phyloP scores from a whole-genome alignment of 2,113 vertebrate species.

The Euleptes europaea region DNA sequence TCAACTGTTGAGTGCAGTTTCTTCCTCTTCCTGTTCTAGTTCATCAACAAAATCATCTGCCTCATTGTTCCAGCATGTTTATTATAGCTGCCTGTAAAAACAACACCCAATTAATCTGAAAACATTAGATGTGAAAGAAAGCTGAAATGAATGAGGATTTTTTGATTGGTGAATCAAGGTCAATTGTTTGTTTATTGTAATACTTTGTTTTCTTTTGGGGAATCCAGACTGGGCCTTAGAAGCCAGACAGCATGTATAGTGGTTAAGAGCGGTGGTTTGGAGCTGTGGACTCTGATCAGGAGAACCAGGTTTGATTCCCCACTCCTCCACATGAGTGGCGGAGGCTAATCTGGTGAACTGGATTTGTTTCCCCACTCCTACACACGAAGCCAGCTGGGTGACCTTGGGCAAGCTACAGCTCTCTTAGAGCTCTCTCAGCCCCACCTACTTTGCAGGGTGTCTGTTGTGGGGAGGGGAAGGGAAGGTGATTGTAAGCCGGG shows the following conservation, averaged over 20 bases:
- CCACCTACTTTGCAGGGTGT: too few relatives aligned
- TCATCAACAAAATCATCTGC: neutral
- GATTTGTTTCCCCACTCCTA: too few relatives aligned
- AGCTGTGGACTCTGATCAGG: too few relatives aligned
- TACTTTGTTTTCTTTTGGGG: neutral
- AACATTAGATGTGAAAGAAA: neutral
- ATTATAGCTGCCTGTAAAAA: neutral
- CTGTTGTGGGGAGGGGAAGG: too few relatives aligned
- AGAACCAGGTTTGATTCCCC: too few relatives aligned
- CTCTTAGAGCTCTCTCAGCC: too few relatives aligned
- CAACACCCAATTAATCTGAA: neutral
- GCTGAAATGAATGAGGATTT: neutral
- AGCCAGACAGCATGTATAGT: neutral
- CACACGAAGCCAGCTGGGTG: too few relatives aligned
- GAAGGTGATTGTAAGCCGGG: too few relatives aligned
- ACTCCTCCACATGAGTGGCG: too few relatives aligned
- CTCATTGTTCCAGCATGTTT: neutral
- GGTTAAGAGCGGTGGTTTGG: too few relatives aligned
- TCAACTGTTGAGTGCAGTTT: neutral
- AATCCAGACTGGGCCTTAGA: neutral
- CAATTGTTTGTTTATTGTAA: neutral
- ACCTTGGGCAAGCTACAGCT: too few relatives aligned
- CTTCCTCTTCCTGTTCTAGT: neutral
- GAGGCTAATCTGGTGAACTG: too few relatives aligned
- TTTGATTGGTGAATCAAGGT: neutral